Evolutionary conservation across 1,140 invertebrate genomes (phyloP), one percentile per base, ranked within the genome.

Genomic region (Calliphora vicina): DNA sequence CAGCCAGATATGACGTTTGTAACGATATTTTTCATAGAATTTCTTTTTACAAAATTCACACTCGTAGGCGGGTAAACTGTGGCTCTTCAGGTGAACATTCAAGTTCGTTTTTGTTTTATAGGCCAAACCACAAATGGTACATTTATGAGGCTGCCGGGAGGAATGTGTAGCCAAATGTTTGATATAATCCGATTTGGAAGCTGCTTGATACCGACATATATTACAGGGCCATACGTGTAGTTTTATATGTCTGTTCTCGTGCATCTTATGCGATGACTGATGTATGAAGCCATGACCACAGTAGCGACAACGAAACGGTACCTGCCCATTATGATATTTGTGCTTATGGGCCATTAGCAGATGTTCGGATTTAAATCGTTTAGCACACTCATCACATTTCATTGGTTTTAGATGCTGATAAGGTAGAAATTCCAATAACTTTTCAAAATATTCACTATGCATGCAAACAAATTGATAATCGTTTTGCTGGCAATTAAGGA

Each of bases 1-100:
- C n/a, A 73, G 20, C 42, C 42, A 73, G 42, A 82, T 12, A 50
- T 82, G 81, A 29, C 81, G 25, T 82, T 82, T 82, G n/a, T 73
- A 72, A 17, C 81, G 81, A 57, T 82, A 82, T 10, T 82, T 82
- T 74, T 82, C 81, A 50, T 82, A 82, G 42, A 82, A 82, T 43
- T 50, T 82, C 17, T 82, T 72, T 15, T 50, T 25, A 27, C 81
- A 82, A 45, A 82, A 27, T n/a, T 72, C 26, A 10, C 81, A 82
- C 35, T 82, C 67, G 13, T 45, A 82, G 13, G 13, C 45, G 23
- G 81, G 81, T 45, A 72, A 20, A 23, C 50, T 8, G 23, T 82
- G 81, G 10, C 67, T 82, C 9, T 72, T 71, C 5, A 74, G 2
- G 27, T 82, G 81, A 1, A 82, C 81, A 82, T 82, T 73, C 74